Percentiles rank a stretch among this genome's conserved stretches.
phyloP scores from a whole-genome alignment of 2,888 invertebrate genomes.

The Serrognathus titanus region DNA sequence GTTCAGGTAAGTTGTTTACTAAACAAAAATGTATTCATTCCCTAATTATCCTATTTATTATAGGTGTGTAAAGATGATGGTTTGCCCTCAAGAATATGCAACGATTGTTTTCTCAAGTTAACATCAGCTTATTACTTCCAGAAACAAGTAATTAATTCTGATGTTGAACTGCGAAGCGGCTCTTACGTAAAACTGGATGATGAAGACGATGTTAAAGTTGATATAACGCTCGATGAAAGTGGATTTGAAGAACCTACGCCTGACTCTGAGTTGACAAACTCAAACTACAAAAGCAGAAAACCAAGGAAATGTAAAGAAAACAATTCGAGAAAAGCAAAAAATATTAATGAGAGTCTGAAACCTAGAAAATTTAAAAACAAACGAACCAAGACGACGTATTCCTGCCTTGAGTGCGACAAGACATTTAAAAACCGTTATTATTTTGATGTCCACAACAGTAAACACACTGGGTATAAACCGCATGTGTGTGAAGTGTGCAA shows the following conservation, averaged over 20 bases:
- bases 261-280: background rate
- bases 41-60: background rate
- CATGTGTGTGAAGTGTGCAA: slow-evolving; percentile 13
- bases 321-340: background rate
- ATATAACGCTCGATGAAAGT: background rate
- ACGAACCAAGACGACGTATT: slow-evolving; percentile 3
- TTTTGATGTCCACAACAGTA: slow-evolving; percentile 13
- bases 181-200: background rate
- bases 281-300: background rate
- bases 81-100: slow-evolving; percentile 8
- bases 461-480: slow-evolving; percentile 18
- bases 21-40: slow-evolving; percentile 4
- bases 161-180: slow-evolving; percentile 3
- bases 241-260: background rate
- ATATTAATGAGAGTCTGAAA: background rate
- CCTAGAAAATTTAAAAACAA: background rate
- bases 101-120: slow-evolving; percentile 6
- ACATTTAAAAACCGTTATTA: slow-evolving; percentile 14
- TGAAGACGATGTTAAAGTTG: background rate
- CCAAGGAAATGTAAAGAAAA: background rate
- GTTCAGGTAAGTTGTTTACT: slow-evolving; percentile 4
- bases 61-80: background rate
- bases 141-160: slow-evolving; percentile 14
- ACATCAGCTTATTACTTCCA: slow-evolving; percentile 1
- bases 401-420: slow-evolving; percentile 16